Percentiles rank a stretch among this genome's conserved stretches.
Evolutionary conservation across 2,113 vertebrate genomes (phyloP).

Genomic region (Otocyon megalotis): DNA sequence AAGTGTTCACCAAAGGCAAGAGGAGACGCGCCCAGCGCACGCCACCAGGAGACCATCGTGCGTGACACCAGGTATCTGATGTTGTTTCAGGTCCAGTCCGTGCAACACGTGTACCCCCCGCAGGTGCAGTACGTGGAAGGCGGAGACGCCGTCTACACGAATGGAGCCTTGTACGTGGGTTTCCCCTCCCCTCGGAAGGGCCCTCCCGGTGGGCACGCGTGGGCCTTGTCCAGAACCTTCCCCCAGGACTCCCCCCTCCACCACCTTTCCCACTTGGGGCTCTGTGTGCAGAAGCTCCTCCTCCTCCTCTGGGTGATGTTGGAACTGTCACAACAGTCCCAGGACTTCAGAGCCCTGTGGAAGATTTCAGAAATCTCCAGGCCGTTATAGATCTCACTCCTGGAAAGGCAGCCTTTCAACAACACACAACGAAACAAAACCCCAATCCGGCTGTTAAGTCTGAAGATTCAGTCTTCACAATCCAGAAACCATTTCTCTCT

Average conservation of each 20-base stretch:
- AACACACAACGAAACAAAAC: background rate
- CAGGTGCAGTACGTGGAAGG: slow-evolving; percentile 98
- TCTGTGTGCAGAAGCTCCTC: background rate
- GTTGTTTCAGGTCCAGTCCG: slow-evolving; percentile 92
- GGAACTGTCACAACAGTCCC: no score
- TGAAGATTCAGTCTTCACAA: background rate
- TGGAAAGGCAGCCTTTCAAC: background rate
- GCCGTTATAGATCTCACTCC: background rate
- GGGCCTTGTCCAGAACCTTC: background rate
- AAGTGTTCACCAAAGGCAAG: background rate
- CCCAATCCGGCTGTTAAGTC: background rate
- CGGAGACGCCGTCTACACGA: slow-evolving; percentile 95
- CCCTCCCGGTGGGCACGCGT: background rate
- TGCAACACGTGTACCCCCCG: slow-evolving; percentile 95
- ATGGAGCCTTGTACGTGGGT: slow-evolving; percentile 95
- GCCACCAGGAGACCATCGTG: background rate
- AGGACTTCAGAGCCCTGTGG: background rate
- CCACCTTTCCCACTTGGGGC: background rate
- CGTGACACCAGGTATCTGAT: background rate
- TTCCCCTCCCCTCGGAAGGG: background rate
- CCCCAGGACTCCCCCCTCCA: background rate
- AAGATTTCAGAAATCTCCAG: background rate
- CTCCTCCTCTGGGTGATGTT: background rate
- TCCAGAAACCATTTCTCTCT: background rate
- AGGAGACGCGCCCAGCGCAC: background rate